Conservation (phyloP, 2,113 vertebrate species). For the Morone chrysops region DNA sequence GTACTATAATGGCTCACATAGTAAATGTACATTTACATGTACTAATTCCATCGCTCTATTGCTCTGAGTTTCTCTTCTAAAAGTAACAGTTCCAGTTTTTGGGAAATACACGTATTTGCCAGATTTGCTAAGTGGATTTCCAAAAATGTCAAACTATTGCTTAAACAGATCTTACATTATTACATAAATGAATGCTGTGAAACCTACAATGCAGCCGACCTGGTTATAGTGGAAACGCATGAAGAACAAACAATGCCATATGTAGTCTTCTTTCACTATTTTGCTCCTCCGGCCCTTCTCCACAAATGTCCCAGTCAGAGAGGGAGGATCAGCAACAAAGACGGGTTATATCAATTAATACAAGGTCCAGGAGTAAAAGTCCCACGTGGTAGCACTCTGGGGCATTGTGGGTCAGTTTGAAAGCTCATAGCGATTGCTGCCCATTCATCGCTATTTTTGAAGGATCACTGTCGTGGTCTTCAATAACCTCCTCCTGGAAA, state of each 20-base stretch:
- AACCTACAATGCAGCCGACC: neutral
- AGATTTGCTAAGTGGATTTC: neutral
- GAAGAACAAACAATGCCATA: neutral
- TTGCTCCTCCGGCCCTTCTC: neutral
- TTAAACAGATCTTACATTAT: neutral
- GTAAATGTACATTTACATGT: slow-evolving; percentile 14
- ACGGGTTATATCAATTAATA: slow-evolving; percentile 1
- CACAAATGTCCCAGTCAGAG: slow-evolving; percentile 11
- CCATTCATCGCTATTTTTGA: slow-evolving; percentile 36
- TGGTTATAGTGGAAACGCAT: slow-evolving; percentile 15
- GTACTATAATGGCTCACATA: neutral
- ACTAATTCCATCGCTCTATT: neutral
- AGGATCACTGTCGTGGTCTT: slow-evolving; percentile 30
- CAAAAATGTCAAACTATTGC: neutral
- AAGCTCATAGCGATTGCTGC: slow-evolving; percentile 47
- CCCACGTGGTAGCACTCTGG: neutral
- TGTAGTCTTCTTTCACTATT: neutral
- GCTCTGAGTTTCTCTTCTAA: neutral
- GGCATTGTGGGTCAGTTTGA: neutral
- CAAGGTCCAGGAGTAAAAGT: slow-evolving; percentile 1
- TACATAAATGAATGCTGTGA: neutral
- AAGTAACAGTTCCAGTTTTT: neutral
- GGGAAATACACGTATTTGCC: neutral
- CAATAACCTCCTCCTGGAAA: slow-evolving; percentile 41
- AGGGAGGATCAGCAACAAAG: neutral